phyloP scores from a whole-genome alignment of 2,113 vertebrate genomes.

The Oostethus manadensis region DNA sequence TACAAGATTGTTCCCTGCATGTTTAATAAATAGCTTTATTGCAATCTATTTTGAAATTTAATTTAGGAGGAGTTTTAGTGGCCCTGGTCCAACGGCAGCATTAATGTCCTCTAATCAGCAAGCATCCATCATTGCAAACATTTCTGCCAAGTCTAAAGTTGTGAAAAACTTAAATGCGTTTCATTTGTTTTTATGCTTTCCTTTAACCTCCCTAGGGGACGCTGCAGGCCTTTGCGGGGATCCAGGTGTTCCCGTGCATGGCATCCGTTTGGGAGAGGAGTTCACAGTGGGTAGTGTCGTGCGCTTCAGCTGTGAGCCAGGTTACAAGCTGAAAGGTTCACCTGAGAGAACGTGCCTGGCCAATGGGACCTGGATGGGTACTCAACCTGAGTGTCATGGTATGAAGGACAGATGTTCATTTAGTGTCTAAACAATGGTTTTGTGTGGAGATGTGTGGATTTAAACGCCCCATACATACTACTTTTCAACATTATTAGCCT shows the following conservation, averaged over 20 bases:
- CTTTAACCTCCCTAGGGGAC: slow-evolving; percentile 69
- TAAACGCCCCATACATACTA: no score
- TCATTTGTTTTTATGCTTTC: neutral
- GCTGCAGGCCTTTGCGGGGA: slow-evolving; percentile 83
- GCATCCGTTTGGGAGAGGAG: slow-evolving; percentile 87
- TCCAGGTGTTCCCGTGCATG: slow-evolving; percentile 85
- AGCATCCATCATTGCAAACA: slow-evolving; percentile 7
- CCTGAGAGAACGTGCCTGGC: slow-evolving; percentile 81
- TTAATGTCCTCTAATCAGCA: slow-evolving; percentile 8
- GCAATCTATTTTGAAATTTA: slow-evolving; percentile 5
- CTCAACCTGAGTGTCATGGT: slow-evolving; percentile 92
- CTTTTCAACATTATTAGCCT: no score
- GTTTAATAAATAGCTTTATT: slow-evolving; percentile 24
- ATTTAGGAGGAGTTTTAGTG: neutral
- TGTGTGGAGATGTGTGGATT: no score
- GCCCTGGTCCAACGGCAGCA: neutral
- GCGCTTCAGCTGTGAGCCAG: slow-evolving; percentile 91
- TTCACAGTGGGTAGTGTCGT: slow-evolving; percentile 78
- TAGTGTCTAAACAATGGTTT: neutral
- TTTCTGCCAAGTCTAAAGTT: neutral
- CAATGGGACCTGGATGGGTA: slow-evolving; percentile 84
- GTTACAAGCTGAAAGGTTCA: slow-evolving; percentile 82
- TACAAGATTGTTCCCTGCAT: slow-evolving; percentile 18
- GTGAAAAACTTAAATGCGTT: neutral
- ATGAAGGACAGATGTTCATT: slow-evolving; percentile 18